Conservation (phyloP, 2,113 vertebrate genomes). For the Pleuronectes platessa region DNA sequence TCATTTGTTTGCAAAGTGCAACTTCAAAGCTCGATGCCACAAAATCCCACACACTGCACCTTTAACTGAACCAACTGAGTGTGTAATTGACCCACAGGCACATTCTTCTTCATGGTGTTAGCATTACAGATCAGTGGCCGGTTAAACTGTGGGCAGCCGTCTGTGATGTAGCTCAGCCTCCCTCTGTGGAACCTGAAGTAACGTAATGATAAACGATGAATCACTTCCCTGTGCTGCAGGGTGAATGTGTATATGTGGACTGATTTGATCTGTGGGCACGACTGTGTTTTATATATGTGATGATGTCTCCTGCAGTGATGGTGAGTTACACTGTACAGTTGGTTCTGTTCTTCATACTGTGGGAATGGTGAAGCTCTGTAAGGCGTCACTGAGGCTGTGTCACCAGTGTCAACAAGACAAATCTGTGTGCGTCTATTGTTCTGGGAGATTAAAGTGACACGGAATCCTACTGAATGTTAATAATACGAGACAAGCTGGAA, state of each 20-base stretch:
- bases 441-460: constrained; percentile 5
- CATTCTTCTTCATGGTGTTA: not conserved
- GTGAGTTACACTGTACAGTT: constrained; percentile 41
- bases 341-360: constrained; percentile 37
- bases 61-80: not conserved
- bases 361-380: constrained; percentile 43
- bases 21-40: not conserved
- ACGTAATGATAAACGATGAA: constrained; percentile 45
- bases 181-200: constrained; percentile 33
- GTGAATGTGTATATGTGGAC: constrained; percentile 1
- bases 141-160: constrained; percentile 26
- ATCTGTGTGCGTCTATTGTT: constrained; percentile 21
- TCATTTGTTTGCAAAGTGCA: too few species aligned
- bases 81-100: constrained; percentile 26
- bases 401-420: constrained; percentile 1
- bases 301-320: constrained; percentile 37
- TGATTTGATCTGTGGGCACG: constrained; percentile 29
- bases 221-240: constrained; percentile 42
- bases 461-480: constrained; percentile 5
- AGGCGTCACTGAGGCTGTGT: constrained; percentile 22
- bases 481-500: not conserved
- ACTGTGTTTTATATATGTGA: constrained; percentile 42
- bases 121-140: constrained; percentile 22
- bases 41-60: not conserved
- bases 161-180: constrained; percentile 16